phyloP scores from a whole-genome alignment of 2,113 vertebrate species.

The Lagopus leucura region DNA sequence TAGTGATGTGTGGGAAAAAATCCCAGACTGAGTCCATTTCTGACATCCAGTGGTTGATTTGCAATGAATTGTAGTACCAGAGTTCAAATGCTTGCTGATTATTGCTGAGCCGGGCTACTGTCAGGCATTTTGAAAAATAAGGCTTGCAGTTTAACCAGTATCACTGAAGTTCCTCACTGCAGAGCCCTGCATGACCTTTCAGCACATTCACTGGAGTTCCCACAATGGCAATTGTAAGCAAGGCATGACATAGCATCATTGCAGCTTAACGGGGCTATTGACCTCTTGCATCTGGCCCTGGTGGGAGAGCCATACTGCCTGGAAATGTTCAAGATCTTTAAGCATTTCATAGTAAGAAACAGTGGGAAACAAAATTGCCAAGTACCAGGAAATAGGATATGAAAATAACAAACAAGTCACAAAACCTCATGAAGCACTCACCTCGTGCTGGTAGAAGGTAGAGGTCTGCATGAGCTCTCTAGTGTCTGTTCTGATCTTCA shows the following conservation, averaged over 20 bases:
- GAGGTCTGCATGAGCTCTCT: background rate
- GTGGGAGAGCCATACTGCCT: background rate
- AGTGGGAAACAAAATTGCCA: background rate
- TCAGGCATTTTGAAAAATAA: constrained; percentile 14
- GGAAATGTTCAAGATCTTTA: background rate
- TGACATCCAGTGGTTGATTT: constrained; percentile 3
- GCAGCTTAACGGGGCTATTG: background rate
- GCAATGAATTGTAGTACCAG: background rate
- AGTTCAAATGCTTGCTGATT: constrained; percentile 12
- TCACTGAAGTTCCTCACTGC: background rate
- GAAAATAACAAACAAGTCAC: background rate
- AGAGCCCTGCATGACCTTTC: background rate
- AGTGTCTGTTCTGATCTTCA: background rate
- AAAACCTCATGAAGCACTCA: background rate
- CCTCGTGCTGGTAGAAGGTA: background rate
- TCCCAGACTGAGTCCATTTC: constrained; percentile 11
- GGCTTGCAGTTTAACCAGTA: background rate
- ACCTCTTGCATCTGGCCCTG: background rate
- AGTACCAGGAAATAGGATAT: background rate
- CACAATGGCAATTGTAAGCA: accelerated
- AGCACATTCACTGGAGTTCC: background rate
- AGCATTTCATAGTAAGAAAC: background rate
- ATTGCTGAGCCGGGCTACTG: background rate
- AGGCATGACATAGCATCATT: background rate
- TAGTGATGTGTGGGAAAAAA: background rate